Conservation (phyloP, 2,113 vertebrate species). For the Neofelis nebulosa region DNA sequence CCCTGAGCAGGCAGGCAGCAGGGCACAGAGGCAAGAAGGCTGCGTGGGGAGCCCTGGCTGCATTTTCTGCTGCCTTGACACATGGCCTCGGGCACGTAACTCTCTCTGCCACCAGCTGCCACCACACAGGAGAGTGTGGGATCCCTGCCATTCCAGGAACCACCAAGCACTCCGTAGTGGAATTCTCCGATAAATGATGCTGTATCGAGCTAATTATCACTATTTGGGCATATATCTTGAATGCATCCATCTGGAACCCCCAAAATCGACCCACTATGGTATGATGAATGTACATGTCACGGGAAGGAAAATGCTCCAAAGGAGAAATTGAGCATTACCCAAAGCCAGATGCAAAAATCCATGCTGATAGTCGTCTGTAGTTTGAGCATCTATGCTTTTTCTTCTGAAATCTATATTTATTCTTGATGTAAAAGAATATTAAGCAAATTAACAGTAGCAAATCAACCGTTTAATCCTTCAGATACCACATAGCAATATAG, state of each 20-base stretch:
- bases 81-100: background rate
- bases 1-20: background rate
- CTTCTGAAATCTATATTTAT: background rate
- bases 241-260: conserved; percentile 17
- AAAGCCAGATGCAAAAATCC: background rate
- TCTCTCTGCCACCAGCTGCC: background rate
- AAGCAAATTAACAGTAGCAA: background rate
- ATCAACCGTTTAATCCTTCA: background rate
- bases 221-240: background rate
- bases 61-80: background rate
- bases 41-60: background rate
- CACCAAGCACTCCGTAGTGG: background rate
- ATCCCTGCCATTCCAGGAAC: background rate
- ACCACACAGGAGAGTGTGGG: background rate
- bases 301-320: background rate
- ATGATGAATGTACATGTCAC: background rate
- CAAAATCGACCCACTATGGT: background rate
- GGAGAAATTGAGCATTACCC: background rate
- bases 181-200: conserved; percentile 10
- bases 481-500: background rate
- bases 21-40: background rate
- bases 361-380: background rate
- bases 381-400: background rate
- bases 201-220: background rate
- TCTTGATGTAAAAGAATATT: background rate